Evolutionary conservation across 2,888 invertebrate species (phyloP), one percentile per base, ranked within the genome.

Genomic region (Kuschelorhynchus macadamiae): DNA sequence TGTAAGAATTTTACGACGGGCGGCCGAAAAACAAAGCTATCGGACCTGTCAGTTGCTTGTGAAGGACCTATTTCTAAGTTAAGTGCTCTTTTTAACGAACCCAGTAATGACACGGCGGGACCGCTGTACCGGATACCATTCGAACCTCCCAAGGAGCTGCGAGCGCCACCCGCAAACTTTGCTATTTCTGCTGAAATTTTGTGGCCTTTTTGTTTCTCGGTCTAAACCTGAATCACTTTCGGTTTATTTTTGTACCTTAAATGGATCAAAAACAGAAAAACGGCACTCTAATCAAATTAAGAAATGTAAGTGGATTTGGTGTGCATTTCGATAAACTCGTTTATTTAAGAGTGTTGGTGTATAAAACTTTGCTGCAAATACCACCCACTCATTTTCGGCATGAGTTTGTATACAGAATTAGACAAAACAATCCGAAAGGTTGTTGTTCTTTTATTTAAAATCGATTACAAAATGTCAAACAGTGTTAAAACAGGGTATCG

Each of bases 11-110:
- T 65, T 65, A 65, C 59, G 65, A 65, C 65, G 65, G 53, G 57
- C 65, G 59, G 65, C 57, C 49, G 57, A 59, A 65, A 65, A 59
- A 65, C 65, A 65, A 65, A 65, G 65, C 65, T 59, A 59, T 65
- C 59, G 65, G 65, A 65, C 65, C 65, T 65, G 65, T 65, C 65
- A 65, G 65, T 65, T 52, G 57, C 33, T 65, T 52, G 57, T 59
- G 59, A 65, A 65, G 65, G 65, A 65, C 65, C 65, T 65, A 65
- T 65, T 65, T 65, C 65, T 65, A 65, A 66, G 66, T 66, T 66
- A 66, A 66, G 66, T 66, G 66, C 67, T 67, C 67, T 67, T 67
- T 67, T 67, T 67, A 67, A 67, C 67, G 67, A 67, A 67, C 67
- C 53, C 61, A 46, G 60, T 67, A 67, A 67, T 67, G 66, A 66